Evolutionary conservation across 2,888 invertebrate genomes (phyloP).

Genomic region (Agriopis marginaria): DNA sequence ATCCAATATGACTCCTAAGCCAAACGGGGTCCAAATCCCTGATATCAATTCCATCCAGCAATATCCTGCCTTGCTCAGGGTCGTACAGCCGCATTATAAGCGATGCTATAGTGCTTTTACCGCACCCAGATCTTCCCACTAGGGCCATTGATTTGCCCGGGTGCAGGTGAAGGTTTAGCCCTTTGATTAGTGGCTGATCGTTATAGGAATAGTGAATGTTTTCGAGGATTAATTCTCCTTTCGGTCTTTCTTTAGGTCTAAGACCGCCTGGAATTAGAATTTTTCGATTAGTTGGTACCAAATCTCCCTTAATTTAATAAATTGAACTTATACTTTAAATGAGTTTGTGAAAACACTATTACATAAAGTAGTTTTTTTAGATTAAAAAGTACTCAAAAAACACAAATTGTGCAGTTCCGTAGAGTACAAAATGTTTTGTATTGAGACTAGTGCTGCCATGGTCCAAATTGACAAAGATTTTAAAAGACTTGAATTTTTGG

Average conservation of each 20-base stretch:
- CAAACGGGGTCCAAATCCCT: slow-evolving; percentile 92
- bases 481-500: too few relatives aligned
- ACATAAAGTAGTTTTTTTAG: too few relatives aligned
- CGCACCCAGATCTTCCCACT: slow-evolving; percentile 97
- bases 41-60: slow-evolving; percentile 92
- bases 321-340: too few relatives aligned
- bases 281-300: background rate
- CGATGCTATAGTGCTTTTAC: slow-evolving; percentile 96
- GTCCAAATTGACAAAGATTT: too few relatives aligned
- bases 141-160: slow-evolving; percentile 92
- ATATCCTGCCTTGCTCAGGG: slow-evolving; percentile 89
- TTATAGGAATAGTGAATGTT: slow-evolving; percentile 92
- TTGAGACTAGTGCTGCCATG: too few relatives aligned
- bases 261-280: slow-evolving; percentile 85
- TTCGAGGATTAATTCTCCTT: slow-evolving; percentile 91
- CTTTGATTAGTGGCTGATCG: slow-evolving; percentile 84
- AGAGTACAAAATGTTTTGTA: too few relatives aligned
- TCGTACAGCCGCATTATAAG: slow-evolving; percentile 95
- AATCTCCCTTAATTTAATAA: too few relatives aligned
- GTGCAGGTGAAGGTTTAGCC: slow-evolving; percentile 88
- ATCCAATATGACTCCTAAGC: slow-evolving; percentile 94
- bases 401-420: too few relatives aligned
- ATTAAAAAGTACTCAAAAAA: too few relatives aligned
- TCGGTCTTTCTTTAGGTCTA: slow-evolving; percentile 81
- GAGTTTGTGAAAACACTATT: too few relatives aligned